phyloP scores from a whole-genome alignment of 2,888 invertebrate genomes.

The Limnephilus auricula region DNA sequence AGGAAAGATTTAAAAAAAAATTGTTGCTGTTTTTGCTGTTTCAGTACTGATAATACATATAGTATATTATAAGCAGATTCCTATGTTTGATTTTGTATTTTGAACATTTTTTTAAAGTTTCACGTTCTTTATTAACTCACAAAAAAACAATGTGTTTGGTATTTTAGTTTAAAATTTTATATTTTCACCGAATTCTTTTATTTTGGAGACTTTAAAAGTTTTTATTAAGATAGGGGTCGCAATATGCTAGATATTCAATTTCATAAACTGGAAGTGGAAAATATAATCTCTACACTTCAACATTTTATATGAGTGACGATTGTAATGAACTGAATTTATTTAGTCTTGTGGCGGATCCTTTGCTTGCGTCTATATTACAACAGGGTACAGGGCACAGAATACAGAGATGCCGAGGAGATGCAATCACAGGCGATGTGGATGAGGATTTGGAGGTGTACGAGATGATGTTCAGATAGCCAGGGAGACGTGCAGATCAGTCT shows the following conservation, averaged over 20 bases:
- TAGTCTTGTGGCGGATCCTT: background rate
- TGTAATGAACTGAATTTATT: background rate
- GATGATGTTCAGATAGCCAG: slow-evolving; percentile 64
- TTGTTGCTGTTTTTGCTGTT: too few species aligned
- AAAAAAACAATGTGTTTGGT: too few species aligned
- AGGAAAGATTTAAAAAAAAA: too few species aligned
- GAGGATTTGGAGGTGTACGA: slow-evolving; percentile 55
- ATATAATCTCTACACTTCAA: background rate
- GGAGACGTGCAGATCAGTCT: slow-evolving; percentile 52
- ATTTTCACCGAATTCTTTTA: background rate
- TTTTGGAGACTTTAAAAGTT: background rate
- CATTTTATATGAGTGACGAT: slow-evolving; percentile 2
- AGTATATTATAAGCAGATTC: too few species aligned
- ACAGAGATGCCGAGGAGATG: slow-evolving; percentile 41
- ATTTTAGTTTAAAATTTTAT: too few species aligned
- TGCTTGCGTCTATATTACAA: slow-evolving; percentile 27
- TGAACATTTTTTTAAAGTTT: too few species aligned
- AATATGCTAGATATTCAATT: background rate
- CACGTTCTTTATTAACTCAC: too few species aligned
- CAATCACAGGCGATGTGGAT: slow-evolving; percentile 29
- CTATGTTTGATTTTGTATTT: too few species aligned
- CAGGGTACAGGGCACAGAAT: background rate
- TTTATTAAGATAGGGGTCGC: background rate
- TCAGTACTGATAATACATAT: too few species aligned
- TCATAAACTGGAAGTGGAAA: background rate